Evolutionary conservation across 2,888 invertebrate genomes (phyloP).

Genomic region (Ephialtes manifestator): DNA sequence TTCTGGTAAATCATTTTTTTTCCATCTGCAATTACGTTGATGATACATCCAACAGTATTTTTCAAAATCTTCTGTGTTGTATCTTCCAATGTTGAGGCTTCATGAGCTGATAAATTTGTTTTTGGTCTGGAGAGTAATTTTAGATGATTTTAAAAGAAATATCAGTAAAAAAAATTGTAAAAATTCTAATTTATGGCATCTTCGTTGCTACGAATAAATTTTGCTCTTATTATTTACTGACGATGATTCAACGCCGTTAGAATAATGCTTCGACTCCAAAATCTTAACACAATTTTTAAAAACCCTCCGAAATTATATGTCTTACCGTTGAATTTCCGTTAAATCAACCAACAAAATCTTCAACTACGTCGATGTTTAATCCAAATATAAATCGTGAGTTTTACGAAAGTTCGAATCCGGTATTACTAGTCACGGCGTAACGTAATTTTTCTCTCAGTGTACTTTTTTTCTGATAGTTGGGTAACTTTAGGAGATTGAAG

Average conservation of each 20-base stretch:
- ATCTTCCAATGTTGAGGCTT: neutral
- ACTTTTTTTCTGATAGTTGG: conserved; percentile 98
- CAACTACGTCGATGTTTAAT: neutral
- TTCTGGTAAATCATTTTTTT: too few species aligned
- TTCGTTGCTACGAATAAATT: neutral
- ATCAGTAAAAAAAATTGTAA: neutral
- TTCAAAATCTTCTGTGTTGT: too few species aligned
- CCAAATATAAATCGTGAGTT: conserved; percentile 8
- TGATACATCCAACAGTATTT: too few species aligned
- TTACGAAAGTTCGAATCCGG: conserved; percentile 99
- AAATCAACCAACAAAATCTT: neutral
- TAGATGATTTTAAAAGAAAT: neutral
- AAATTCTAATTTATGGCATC: neutral
- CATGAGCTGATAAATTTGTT: neutral
- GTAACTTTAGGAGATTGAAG: conserved; percentile 98
- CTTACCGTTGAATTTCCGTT: conserved; percentile 6
- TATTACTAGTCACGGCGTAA: conserved; percentile 98
- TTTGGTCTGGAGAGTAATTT: neutral
- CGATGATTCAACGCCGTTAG: too few species aligned
- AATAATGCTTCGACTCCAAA: neutral
- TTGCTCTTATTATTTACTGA: neutral
- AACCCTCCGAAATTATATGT: neutral
- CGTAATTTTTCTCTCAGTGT: conserved; percentile 97
- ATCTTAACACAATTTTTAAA: conserved; percentile 21
- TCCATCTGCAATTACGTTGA: too few species aligned